Evolutionary conservation across 1,140 invertebrate species (phyloP), one percentile per base, ranked within the genome.

Genomic region (Psilanteris sp.): DNA sequence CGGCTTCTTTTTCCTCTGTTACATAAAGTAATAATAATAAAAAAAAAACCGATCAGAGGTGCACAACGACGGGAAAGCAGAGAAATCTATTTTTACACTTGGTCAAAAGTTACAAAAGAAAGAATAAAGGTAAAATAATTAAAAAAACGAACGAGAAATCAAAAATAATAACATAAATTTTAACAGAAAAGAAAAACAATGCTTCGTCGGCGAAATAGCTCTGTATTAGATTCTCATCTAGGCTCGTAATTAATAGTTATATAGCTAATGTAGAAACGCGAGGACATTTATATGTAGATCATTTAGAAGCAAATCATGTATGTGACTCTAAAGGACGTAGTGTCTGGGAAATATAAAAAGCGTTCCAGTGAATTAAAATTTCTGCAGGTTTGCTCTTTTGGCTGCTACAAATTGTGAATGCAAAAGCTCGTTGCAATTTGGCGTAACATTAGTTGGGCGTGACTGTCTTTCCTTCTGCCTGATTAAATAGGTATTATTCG

Each of bases 41-140:
- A 41, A 64, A 31, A 18, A 29, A 61, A 16, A 24, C 55, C 10
- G 15, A 59, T 57, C 61, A 57, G 50, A 31, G 31, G 32, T 54
- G 24, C 24, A 59, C 13, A 67, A 55, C 36, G 31, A 71, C 29
- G 74, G 46, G 50, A 62, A 55, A 48, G 66, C 55, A 71, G 77
- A 78, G 68, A 80, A 83, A 80, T 84, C 75, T 84, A 84, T 84
- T 84, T 84, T 84, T 84, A 83, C 83, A 84, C 81, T 81, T 79
- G 79, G 57, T 82, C 74, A 67, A 77, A 79, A 62, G 73, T 54
- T 52, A 57, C 22, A 59, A 75, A 27, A 44, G 7, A 44, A 59
- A 24, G 7, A 59, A 14, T 44, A 59, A 8, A 15, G 7, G 11
- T 59, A 59, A 54, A 8, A 26, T 52, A 54, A 66, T 34, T 66